These are phyloP conservation scores for Epinephelus lanceolatus DNA, from an alignment of 2,113 vertebrate genomes.

Conservation along the genomic window DNA sequence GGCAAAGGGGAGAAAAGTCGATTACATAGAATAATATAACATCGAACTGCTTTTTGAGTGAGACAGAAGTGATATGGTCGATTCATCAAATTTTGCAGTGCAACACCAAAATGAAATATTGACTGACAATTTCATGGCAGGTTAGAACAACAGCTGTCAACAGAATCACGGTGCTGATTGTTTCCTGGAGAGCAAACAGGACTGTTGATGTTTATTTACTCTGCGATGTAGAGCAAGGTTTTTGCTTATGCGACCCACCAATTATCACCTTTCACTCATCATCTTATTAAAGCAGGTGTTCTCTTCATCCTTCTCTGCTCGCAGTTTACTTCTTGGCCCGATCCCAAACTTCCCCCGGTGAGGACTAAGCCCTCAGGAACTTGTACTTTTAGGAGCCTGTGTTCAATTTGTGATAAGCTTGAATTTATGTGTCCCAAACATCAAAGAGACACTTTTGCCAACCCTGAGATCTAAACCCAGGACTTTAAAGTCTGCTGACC, in stretches of 20 bases:
- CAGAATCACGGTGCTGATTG: slow-evolving; percentile 1
- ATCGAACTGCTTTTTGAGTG: not conserved
- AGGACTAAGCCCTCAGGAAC: not conserved
- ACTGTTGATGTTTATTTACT: slow-evolving; percentile 24
- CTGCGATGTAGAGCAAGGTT: slow-evolving; percentile 18
- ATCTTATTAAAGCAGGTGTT: slow-evolving; percentile 12
- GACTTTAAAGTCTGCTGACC: slow-evolving; percentile 59
- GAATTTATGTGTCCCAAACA: slow-evolving; percentile 23
- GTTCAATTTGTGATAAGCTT: slow-evolving; percentile 7
- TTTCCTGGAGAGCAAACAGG: slow-evolving; percentile 41
- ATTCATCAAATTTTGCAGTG: slow-evolving; percentile 31
- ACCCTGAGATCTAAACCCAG: slow-evolving; percentile 21
- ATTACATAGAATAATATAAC: not conserved
- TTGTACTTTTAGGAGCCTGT: not conserved
- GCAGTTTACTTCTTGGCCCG: slow-evolving; percentile 9
- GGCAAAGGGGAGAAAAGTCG: not conserved
- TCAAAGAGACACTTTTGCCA: slow-evolving; percentile 10
- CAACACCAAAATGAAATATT: slow-evolving; percentile 57
- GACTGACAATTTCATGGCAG: slow-evolving; percentile 51
- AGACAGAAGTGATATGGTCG: slow-evolving; percentile 21
- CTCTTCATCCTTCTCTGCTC: slow-evolving; percentile 1
- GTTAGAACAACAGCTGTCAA: slow-evolving; percentile 39
- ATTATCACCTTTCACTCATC: slow-evolving; percentile 16
- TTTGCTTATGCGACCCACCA: slow-evolving; percentile 22
- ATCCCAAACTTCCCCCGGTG: not conserved